phyloP scores from a whole-genome alignment of 2,113 vertebrate species.

The Dunckerocampus dactyliophorus region DNA sequence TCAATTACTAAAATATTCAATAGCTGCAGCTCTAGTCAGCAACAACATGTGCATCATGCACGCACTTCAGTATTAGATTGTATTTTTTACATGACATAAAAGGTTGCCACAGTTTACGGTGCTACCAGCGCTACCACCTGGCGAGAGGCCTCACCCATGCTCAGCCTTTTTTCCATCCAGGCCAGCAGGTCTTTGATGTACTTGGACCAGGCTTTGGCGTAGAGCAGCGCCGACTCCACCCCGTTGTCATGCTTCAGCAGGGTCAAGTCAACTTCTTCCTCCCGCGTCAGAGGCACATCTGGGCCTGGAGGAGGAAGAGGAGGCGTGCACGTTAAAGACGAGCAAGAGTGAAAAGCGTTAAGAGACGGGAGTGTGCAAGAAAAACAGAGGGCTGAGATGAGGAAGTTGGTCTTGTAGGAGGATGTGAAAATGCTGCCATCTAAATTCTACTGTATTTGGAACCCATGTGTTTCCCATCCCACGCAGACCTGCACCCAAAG shows the following conservation, averaged over 20 bases:
- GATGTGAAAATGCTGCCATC: conserved; percentile 31
- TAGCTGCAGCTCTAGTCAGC: no score
- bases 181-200: conserved; percentile 90
- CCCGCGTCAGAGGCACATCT: conserved; percentile 72
- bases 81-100: no score
- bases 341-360: not conserved
- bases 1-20: no score
- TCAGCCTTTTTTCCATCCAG: conserved; percentile 93
- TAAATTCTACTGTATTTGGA: conserved; percentile 27
- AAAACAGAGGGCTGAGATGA: conserved; percentile 12
- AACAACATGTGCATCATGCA: no score
- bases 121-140: no score
- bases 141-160: conserved; percentile 76
- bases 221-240: conserved; percentile 90
- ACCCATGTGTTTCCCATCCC: conserved; percentile 65
- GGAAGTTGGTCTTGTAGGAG: conserved; percentile 19
- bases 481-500: conserved; percentile 50
- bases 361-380: conserved; percentile 16
- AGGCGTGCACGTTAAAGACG: not conserved
- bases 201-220: conserved; percentile 95
- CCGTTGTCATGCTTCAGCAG: conserved; percentile 86
- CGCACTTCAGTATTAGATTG: not conserved
- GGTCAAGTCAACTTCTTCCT: conserved; percentile 83
- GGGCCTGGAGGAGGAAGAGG: conserved; percentile 27
- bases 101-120: no score